Evolutionary conservation across 1,140 invertebrate species (phyloP), one percentile per base, ranked within the genome.

Genomic region (Platyscapa corneri): DNA sequence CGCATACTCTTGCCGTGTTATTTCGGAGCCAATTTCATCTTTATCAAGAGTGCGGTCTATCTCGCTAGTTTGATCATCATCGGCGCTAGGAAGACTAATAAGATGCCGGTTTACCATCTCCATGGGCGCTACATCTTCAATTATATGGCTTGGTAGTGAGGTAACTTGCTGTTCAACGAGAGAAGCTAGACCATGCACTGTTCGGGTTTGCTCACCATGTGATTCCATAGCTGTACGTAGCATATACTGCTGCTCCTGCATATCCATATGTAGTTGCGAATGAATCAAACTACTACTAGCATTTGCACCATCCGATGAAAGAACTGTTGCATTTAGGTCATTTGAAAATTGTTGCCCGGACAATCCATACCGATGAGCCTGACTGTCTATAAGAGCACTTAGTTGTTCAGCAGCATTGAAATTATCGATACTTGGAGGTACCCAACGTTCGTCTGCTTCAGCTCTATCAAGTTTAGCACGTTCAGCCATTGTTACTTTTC

Each of bases 401-500:
- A 93, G 77, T 37, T 93, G 91, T 37, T 93, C 92, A 32, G 90
- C 90, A 0, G 91, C 89, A 87, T 92, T 92, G 60, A 94, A 92
- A 30, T 89, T 93, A 16, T 92, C 93, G 0, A 82, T 46, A 87
- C 94, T 95, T 6, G 95, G 95, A 34, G 95, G 95, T 7, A 96
- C 95, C 95, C 95, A 96, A 82, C 95, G 90, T 88, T 96, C 95
- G 86, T 95, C 95, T 0, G 94, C 94, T 87, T 95, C 94, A 20
- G 93, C 94, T 64, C 93, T 92, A 88, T 94, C 93, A 12, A 94
- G 87, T 84, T 94, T 94, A 0, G 92, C 90, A 77, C 93, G 87
- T 16, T 93, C 93, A 10, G 90, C 92, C 18, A 92, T 86, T 12
- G 90, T 86, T 12, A 93, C 92, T 88, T 93, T 93, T 16, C 86